A percentile compares a stretch with the other conserved stretches of the same genome.
phyloP scores from a whole-genome alignment of 2,888 invertebrate species.

The Ceriagrion tenellum region DNA sequence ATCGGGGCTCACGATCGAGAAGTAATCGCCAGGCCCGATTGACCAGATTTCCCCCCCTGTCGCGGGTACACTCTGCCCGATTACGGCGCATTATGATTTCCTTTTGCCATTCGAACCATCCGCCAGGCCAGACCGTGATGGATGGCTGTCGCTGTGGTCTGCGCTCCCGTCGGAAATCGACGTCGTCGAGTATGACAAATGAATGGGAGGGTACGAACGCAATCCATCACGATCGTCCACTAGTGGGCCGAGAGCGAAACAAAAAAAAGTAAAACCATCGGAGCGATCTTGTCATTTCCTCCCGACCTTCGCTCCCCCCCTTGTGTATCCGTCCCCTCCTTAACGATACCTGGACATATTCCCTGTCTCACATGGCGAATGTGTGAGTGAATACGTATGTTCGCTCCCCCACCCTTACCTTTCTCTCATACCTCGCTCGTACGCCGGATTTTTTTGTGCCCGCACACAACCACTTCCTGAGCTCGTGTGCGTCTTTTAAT shows the following conservation, averaged over 20 bases:
- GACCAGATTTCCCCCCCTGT: background rate
- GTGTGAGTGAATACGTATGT: background rate
- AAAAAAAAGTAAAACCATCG: background rate
- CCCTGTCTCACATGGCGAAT: background rate
- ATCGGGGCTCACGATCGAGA: background rate
- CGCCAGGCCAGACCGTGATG: background rate
- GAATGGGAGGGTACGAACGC: conserved; percentile 45
- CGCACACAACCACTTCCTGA: background rate
- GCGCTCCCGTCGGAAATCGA: conserved; percentile 47
- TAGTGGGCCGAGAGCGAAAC: conserved; percentile 3
- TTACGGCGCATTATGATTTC: conserved; percentile 59
- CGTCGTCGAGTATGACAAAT: conserved; percentile 53
- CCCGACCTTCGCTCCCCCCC: background rate
- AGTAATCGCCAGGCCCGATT: background rate
- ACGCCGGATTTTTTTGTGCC: background rate
- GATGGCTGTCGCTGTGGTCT: conserved; percentile 42
- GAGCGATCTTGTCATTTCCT: conserved; percentile 11
- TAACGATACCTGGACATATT: background rate
- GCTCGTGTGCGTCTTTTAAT: background rate
- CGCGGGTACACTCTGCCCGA: background rate
- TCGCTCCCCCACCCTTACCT: background rate
- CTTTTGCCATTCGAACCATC: background rate
- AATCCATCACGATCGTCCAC: conserved; percentile 53
- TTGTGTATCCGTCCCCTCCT: background rate
- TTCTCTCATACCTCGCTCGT: background rate